Percentiles rank a stretch among this genome's conserved stretches.
Evolutionary conservation across 1,140 invertebrate genomes (phyloP).

Genomic region (Triops cancriformis): DNA sequence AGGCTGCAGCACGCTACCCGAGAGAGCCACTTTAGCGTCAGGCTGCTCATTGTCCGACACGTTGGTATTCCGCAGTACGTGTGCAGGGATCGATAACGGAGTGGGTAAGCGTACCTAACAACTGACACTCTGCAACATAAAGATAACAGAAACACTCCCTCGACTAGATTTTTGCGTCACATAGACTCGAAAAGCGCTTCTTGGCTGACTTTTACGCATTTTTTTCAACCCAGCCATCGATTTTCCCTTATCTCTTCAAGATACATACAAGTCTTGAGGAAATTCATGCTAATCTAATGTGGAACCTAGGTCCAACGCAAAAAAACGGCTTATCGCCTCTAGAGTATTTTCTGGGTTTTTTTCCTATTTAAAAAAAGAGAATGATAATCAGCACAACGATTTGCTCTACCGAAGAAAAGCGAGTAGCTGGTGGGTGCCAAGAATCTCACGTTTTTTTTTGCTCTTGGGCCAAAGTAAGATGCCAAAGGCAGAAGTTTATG

Average conservation of each 20-base stretch:
- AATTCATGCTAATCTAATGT: not conserved
- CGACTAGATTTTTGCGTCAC: not conserved
- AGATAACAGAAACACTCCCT: not conserved
- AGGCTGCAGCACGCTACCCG: not conserved
- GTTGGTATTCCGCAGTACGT: conserved; percentile 12
- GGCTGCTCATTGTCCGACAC: conserved; percentile 12
- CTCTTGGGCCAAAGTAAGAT: not conserved
- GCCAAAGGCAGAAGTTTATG: conserved; percentile 9
- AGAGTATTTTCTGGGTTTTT: no score
- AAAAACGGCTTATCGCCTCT: not conserved
- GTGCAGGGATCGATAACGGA: not conserved
- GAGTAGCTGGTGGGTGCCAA: not conserved
- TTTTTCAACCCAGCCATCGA: not conserved
- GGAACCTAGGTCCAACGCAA: not conserved
- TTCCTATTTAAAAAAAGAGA: not conserved
- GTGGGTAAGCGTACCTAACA: not conserved
- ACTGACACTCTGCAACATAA: not conserved
- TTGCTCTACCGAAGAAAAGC: not conserved
- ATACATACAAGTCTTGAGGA: not conserved
- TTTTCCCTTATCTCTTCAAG: not conserved
- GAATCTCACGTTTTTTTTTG: not conserved
- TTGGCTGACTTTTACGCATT: not conserved
- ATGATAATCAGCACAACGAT: not conserved
- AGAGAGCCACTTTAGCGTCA: conserved; percentile 12
- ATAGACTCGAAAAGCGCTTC: not conserved